Conservation (phyloP, 2,797 vertebrate genomes). For the Tauraco hartlaubi region DNA sequence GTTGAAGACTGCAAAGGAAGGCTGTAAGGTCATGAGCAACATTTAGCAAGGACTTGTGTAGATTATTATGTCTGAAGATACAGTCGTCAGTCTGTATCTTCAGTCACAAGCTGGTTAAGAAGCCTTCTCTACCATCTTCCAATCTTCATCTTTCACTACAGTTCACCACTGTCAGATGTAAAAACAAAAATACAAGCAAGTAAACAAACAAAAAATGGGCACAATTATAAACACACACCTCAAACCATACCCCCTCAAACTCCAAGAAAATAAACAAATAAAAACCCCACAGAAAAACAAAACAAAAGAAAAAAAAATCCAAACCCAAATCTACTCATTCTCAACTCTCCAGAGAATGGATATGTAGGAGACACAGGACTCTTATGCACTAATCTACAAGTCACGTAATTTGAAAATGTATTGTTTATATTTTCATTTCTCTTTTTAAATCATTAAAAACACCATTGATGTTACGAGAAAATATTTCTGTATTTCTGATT, state of each 20-base stretch:
- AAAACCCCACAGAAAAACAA: background rate
- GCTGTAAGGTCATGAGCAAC: background rate
- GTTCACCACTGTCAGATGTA: background rate
- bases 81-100: background rate
- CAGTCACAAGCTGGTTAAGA: background rate
- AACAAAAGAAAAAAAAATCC: background rate
- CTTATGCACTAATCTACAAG: background rate
- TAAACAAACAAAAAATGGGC: background rate
- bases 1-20: background rate
- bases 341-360: background rate
- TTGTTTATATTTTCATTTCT: background rate
- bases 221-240: background rate
- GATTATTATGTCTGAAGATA: background rate
- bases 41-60: background rate
- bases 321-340: background rate
- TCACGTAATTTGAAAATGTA: background rate
- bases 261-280: background rate
- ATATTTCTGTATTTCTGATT: constrained; percentile 15
- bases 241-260: background rate
- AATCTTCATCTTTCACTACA: background rate
- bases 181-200: background rate
- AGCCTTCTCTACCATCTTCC: background rate
- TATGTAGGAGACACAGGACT: background rate
- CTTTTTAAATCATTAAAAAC: background rate
- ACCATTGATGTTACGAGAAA: background rate